A percentile compares a stretch with the other conserved stretches of the same genome.
Conservation (phyloP, 1,140 invertebrate species). For the Caenorhabditis inopinata region DNA sequence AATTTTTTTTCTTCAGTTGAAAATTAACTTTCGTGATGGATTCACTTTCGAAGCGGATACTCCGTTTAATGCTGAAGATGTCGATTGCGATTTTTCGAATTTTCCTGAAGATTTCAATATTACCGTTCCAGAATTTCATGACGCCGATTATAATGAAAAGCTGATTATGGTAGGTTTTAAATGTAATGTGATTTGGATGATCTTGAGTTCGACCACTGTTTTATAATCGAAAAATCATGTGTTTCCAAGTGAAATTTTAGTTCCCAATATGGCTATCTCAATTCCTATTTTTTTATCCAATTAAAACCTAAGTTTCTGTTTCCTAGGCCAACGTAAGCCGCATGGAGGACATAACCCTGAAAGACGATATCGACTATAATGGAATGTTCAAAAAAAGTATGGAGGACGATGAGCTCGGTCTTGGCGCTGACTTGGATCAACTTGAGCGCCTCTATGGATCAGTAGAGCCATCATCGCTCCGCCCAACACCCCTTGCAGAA, state of each 20-base stretch:
- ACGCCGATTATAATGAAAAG: conserved; percentile 59
- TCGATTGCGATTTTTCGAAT: background rate
- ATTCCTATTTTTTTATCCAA: too few relatives aligned
- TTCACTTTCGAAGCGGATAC: background rate
- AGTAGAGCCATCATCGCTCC: background rate
- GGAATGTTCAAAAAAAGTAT: background rate
- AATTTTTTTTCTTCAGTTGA: background rate
- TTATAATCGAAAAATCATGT: background rate
- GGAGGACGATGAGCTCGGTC: background rate
- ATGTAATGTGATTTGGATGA: background rate
- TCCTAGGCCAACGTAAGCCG: conserved; percentile 77
- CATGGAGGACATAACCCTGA: conserved; percentile 97
- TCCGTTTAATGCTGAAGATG: background rate
- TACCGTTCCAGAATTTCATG: conserved; percentile 89
- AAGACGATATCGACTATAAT: conserved; percentile 76
- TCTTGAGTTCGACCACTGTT: background rate
- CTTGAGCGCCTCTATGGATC: background rate
- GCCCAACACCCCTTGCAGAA: background rate
- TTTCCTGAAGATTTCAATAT: conserved; percentile 80
- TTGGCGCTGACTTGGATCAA: background rate
- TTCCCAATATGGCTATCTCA: too few relatives aligned
- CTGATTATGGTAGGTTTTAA: background rate
- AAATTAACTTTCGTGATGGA: conserved; percentile 1
- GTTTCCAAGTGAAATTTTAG: too few relatives aligned
- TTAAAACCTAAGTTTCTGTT: too few relatives aligned